Percentiles rank a stretch among this genome's conserved stretches.
Conservation (phyloP, 2,888 invertebrate genomes). For the Spodoptera littoralis region DNA sequence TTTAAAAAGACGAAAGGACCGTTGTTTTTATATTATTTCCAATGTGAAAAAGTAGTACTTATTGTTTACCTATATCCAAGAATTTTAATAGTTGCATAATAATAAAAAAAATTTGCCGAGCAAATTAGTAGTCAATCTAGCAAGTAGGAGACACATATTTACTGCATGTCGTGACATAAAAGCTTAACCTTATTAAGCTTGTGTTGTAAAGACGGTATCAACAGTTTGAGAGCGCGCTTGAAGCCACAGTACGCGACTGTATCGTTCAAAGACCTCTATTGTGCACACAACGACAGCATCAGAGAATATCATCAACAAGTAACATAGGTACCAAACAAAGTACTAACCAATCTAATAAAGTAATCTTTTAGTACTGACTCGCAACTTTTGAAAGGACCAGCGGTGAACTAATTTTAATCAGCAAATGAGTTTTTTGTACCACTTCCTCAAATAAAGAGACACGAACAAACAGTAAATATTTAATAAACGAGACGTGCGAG, state of each 20-base stretch:
- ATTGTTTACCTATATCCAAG: too few species aligned
- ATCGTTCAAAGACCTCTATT: slow-evolving; percentile 35
- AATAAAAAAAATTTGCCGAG: not conserved
- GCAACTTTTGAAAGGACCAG: not conserved
- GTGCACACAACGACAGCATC: slow-evolving; percentile 18
- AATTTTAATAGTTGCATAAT: too few species aligned
- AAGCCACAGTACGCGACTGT: slow-evolving; percentile 7
- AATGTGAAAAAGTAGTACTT: too few species aligned
- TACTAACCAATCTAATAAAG: not conserved
- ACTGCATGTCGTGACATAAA: slow-evolving; percentile 5
- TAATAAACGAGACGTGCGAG: slow-evolving; percentile 4
- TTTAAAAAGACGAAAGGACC: too few species aligned
- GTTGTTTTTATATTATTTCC: too few species aligned
- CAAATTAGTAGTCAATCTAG: not conserved
- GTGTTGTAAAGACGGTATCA: slow-evolving; percentile 11
- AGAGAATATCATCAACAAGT: slow-evolving; percentile 4
- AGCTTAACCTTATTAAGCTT: slow-evolving; percentile 6
- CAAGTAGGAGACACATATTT: not conserved
- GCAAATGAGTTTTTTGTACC: not conserved
- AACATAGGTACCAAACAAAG: too few species aligned
- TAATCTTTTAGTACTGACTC: slow-evolving; percentile 18
- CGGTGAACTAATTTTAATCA: not conserved
- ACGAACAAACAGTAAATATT: not conserved
- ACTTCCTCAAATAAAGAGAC: slow-evolving; percentile 5
- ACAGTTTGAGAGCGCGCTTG: slow-evolving; percentile 21